Conservation (phyloP, 2,113 vertebrate species). For the Oreochromis niloticus region DNA sequence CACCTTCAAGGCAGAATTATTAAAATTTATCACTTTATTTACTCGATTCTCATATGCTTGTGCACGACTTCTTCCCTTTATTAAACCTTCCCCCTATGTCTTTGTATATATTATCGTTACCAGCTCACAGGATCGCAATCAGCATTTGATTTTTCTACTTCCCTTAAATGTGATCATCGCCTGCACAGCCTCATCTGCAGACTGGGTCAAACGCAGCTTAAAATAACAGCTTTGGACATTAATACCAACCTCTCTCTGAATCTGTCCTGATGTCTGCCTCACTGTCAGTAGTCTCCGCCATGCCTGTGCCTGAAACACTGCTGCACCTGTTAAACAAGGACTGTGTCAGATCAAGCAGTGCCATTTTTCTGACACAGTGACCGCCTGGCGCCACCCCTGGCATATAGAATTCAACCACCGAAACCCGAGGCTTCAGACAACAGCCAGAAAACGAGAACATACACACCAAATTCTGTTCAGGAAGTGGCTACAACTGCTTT, state of each 20-base stretch:
- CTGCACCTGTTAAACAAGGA: background rate
- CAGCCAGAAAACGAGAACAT: conserved; percentile 23
- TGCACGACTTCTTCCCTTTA: background rate
- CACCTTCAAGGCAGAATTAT: background rate
- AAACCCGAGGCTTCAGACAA: conserved; percentile 3
- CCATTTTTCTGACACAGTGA: background rate
- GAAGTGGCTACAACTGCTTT: conserved; percentile 17
- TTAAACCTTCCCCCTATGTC: background rate
- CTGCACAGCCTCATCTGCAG: background rate
- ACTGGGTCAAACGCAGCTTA: background rate
- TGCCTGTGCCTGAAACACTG: background rate
- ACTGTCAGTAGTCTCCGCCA: background rate
- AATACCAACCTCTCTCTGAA: background rate
- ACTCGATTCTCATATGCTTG: background rate
- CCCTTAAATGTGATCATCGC: background rate
- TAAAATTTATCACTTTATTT: background rate
- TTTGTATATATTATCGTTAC: background rate
- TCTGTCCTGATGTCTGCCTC: background rate
- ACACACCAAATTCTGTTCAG: conserved; percentile 1
- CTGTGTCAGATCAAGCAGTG: background rate
- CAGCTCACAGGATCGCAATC: background rate
- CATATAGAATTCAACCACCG: background rate
- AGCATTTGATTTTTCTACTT: background rate
- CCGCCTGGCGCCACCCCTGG: background rate
- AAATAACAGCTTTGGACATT: background rate